Percentiles rank a stretch among this genome's conserved stretches.
Conservation (phyloP, 2,888 invertebrate genomes). For the Diarsia rubi region DNA sequence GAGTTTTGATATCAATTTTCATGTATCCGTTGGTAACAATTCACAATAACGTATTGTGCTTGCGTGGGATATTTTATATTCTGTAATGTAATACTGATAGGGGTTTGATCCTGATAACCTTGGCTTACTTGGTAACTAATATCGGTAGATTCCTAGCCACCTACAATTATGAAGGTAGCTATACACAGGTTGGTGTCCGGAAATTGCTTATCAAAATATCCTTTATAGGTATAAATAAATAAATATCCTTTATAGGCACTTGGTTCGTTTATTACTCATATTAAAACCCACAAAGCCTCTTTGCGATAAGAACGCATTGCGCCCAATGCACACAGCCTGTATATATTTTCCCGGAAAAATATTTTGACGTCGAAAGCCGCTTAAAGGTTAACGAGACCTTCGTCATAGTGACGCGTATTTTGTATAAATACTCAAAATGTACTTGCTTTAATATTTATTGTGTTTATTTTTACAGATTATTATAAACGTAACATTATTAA, state of each 20-base stretch:
- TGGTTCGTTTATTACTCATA: conserved; percentile 11
- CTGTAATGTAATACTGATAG: conserved; percentile 65
- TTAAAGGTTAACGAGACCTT: conserved; percentile 84
- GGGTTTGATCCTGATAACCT: conserved; percentile 67
- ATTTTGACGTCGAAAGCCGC: conserved; percentile 80
- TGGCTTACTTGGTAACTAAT: conserved; percentile 59
- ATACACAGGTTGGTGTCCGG: conserved; percentile 5
- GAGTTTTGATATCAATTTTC: conserved; percentile 61
- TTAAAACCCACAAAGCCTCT: conserved; percentile 38
- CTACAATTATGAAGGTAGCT: conserved; percentile 12
- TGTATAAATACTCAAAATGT: conserved; percentile 81
- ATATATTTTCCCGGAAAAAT: conserved; percentile 66
- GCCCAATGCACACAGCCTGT: conserved; percentile 45
- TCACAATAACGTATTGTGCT: conserved; percentile 56
- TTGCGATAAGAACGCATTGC: conserved; percentile 44
- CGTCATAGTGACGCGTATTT: conserved; percentile 82
- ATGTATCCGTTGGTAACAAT: conserved; percentile 49
- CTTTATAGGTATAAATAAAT: conserved; percentile 23
- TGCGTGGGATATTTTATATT: conserved; percentile 58
- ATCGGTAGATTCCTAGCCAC: conserved; percentile 25
- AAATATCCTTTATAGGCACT: conserved; percentile 13
- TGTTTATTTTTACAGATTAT: conserved; percentile 52
- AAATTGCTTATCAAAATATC: conserved; percentile 19
- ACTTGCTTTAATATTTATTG: conserved; percentile 65
- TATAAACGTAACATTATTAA: conserved; percentile 41